Conservation (phyloP, 1,140 invertebrate species). For the Diplogasteroides magnus region DNA sequence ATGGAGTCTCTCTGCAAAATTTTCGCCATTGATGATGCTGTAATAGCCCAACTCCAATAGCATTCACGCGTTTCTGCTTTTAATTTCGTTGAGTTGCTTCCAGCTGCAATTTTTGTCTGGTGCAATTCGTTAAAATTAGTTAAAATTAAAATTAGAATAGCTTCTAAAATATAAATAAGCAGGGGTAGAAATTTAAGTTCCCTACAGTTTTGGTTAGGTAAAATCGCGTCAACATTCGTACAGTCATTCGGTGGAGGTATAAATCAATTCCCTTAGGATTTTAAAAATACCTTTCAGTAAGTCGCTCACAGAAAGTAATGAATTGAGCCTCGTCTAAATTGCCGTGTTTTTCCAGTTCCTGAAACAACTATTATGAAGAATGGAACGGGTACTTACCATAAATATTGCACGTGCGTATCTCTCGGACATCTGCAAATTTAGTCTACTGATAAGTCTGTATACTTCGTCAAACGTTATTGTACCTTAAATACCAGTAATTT, state of each 20-base stretch:
- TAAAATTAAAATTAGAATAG: neutral
- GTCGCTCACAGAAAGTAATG: neutral
- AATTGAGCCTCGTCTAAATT: neutral
- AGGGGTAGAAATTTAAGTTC: neutral
- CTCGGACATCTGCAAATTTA: constrained; percentile 51
- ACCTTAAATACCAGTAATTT: constrained; percentile 28
- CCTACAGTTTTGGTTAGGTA: too few relatives aligned
- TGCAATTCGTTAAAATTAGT: neutral
- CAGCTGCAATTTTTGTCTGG: too few relatives aligned
- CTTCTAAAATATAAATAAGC: neutral
- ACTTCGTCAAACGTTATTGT: constrained; percentile 46
- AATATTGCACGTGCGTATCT: constrained; percentile 46
- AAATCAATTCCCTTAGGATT: neutral
- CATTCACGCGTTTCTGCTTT: too few relatives aligned
- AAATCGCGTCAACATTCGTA: too few relatives aligned
- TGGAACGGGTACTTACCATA: constrained; percentile 26
- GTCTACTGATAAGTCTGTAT: constrained; percentile 47
- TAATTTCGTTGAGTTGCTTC: too few relatives aligned
- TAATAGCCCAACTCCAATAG: too few relatives aligned
- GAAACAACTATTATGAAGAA: constrained; percentile 15
- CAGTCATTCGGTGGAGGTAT: neutral
- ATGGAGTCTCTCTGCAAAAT: too few relatives aligned
- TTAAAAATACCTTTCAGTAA: neutral
- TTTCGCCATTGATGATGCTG: too few relatives aligned
- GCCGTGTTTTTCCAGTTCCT: neutral